A percentile compares a stretch with the other conserved stretches of the same genome.
Evolutionary conservation across 2,888 invertebrate genomes (phyloP).

Genomic region (Phrixothrix hirtus): DNA sequence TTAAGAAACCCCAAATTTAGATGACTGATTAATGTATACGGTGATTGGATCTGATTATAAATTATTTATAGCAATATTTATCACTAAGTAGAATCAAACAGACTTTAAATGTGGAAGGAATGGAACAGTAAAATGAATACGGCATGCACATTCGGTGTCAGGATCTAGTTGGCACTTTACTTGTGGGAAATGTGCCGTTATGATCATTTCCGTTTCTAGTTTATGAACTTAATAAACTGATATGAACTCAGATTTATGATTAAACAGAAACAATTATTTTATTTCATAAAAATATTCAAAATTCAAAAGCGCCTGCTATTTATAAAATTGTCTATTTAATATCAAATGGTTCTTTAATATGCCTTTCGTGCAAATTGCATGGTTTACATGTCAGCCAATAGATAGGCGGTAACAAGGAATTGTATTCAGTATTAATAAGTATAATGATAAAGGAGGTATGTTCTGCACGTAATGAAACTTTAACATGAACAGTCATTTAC

Average conservation of each 20-base stretch:
- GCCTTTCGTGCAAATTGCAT: slow-evolving; percentile 2
- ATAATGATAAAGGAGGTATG: slow-evolving; percentile 2
- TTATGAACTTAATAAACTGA: slow-evolving; percentile 17
- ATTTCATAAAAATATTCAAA: neutral
- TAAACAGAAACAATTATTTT: neutral
- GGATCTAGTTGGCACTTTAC: slow-evolving; percentile 46
- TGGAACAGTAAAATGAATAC: slow-evolving; percentile 19
- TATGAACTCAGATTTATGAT: neutral
- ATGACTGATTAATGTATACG: slow-evolving; percentile 3
- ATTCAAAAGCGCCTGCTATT: neutral
- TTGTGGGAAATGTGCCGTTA: slow-evolving; percentile 40
- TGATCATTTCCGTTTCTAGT: slow-evolving; percentile 13
- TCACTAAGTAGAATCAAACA: slow-evolving; percentile 21
- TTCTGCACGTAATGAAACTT: slow-evolving; percentile 17
- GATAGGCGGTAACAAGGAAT: slow-evolving; percentile 7
- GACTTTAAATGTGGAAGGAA: slow-evolving; percentile 23
- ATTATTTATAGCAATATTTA: slow-evolving; percentile 22
- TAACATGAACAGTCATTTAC: slow-evolving; percentile 15
- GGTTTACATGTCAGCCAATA: slow-evolving; percentile 1
- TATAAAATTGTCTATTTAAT: slow-evolving; percentile 1
- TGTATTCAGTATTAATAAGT: slow-evolving; percentile 8
- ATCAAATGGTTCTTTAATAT: neutral
- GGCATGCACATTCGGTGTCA: slow-evolving; percentile 41
- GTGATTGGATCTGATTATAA: slow-evolving; percentile 2
- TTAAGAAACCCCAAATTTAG: slow-evolving; percentile 6